Evolutionary conservation across 35 echinoderm and acorn worm species (phyloP), one percentile per base, ranked within the genome.

Genomic region (Anneissia japonica): DNA sequence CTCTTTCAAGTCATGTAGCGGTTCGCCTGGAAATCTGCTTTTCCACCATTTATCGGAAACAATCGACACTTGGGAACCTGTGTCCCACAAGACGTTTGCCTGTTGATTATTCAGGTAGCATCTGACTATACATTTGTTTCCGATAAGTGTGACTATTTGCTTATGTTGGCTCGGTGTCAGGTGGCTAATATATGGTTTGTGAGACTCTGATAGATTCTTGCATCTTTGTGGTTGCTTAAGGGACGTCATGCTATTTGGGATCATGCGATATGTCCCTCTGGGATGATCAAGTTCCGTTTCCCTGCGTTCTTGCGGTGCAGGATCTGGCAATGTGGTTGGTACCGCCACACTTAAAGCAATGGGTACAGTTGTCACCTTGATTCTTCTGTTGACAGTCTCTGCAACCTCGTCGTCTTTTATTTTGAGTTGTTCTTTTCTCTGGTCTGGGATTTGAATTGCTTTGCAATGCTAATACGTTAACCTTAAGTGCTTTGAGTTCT

Each of bases 291-390:
- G 0, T 38, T 31, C 30, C 19, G 4, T 39, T 39, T 82, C 19
- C 36, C 34, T 82, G 80, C 17, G 10, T 10, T 23, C 74, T 76
- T 10, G 35, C 40, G 6, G 21, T 38, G 21, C 0, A 82, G 0
- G 14, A 26, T 38, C 80, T 82, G 19, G 32, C 80, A 19, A 23
- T 40, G 38, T 80, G 77, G 38, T 33, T 80, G 38, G 23, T 80
- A 33, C 34, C 31, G 23, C 80, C 35, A 82, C 80, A 82, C 30
- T 82, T 82, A 40, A 40, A 82, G 30, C 80, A 82, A 30, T 82
- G 80, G 4, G 36, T 38, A 39, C 80, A 82, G 30, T 38, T 37
- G 6, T 36, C 80, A 0, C 80, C 36, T 38, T 82, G 9, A 21
- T 82, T 39, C 30, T n/a, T 14, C 19, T 82, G 80, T 10, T 40